Evolutionary conservation across 2,797 vertebrate genomes (phyloP).

Genomic region (Percopsis omiscomaycus): DNA sequence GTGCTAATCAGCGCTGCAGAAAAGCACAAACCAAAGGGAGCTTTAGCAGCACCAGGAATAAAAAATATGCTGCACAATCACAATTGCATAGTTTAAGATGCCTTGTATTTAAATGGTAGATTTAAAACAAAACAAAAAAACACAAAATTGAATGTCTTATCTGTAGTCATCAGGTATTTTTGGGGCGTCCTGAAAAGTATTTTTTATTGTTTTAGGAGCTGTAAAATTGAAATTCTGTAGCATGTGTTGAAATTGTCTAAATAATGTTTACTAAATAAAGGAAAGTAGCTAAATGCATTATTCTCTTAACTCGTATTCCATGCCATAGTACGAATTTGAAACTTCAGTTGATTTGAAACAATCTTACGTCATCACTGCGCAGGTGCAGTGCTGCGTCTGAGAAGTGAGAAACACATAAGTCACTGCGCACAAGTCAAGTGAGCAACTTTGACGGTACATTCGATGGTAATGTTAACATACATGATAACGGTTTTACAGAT

Average conservation of each 20-base stretch:
- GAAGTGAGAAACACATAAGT: constrained; percentile 11
- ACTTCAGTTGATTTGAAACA: constrained; percentile 15
- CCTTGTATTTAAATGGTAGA: constrained; percentile 71
- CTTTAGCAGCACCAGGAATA: constrained; percentile 75
- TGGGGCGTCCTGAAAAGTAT: constrained; percentile 55
- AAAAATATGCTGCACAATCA: constrained; percentile 78
- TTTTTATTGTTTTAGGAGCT: constrained; percentile 75
- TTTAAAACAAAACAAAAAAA: constrained; percentile 34
- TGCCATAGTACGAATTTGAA: constrained; percentile 13
- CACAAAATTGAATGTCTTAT: constrained; percentile 79
- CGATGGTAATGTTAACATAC: constrained; percentile 33
- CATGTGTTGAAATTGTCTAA: constrained; percentile 80
- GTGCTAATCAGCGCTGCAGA: constrained; percentile 80
- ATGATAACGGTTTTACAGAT: not conserved
- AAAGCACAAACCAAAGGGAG: constrained; percentile 84
- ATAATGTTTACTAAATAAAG: constrained; percentile 81
- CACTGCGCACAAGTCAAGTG: not conserved
- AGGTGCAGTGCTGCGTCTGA: constrained; percentile 1
- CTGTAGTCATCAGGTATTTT: constrained; percentile 66
- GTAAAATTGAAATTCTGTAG: constrained; percentile 74
- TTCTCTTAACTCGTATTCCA: not conserved
- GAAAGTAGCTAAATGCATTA: constrained; percentile 43
- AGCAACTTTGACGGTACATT: not conserved
- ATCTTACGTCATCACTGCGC: constrained; percentile 20
- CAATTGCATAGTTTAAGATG: constrained; percentile 77